Evolutionary conservation across 2,888 invertebrate genomes (phyloP), one percentile per base, ranked within the genome.

Genomic region (Himalopsyche japonica): DNA sequence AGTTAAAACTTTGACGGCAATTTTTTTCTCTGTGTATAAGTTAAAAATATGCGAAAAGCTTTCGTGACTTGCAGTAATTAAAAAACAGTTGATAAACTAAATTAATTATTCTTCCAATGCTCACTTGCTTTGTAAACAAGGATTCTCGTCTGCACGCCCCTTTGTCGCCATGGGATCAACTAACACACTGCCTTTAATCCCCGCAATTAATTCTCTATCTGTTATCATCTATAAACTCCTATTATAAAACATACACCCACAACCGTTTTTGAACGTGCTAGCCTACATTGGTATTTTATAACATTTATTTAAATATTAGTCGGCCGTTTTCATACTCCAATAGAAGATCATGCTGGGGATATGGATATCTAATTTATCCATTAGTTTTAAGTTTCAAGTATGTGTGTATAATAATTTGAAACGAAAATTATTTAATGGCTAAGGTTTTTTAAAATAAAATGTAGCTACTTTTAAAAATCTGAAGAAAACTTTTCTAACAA

Each of bases 161-260:
- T 64, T 8, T 57, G 48, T 24, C 82, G 18, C 70, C 79, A 76
- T 43, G 34, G 85, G 82, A 82, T 85, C 82, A 83, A 82, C 85
- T 20, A 82, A 78, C 81, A 84, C 85, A 83, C 47, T 80, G 85
- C 37, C 57, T 77, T 78, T 82, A 82, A 83, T 80, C 85, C 82
- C 77, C 34, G 49, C 82, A 82, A 85, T 82, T 81, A 85, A 85
- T 83, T 85, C 85, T 70, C 82, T 32, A 82, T 85, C 76, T 82
- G 80, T 57, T 85, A 84, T 79, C 79, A 79, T 57, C 57, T 57
- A 57, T 57, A 20, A 57, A 57, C n/a, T 57, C 20, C 57, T 57
- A 57, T 7, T 57, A 57, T 57, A 20, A 57, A 20, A 57, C 20
- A 20, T 49, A 57, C 20, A 57, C 15, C 5, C 20, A 7, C 20